Base-by-base conservation (phyloP, 2,888 invertebrate species). In the Drosophila gaucha region DNA sequence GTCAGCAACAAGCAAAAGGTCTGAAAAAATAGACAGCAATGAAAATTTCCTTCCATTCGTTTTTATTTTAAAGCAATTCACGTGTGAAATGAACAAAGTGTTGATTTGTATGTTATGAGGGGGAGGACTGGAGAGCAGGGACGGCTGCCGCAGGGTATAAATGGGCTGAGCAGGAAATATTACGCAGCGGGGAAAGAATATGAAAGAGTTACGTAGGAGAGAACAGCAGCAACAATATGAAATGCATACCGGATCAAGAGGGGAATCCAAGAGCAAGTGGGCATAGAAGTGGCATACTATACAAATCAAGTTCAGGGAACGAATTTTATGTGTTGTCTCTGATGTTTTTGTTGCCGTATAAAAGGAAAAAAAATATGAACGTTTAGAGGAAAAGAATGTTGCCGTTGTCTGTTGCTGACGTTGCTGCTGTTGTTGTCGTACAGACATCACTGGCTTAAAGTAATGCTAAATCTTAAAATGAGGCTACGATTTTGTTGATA, bases 11-110 rank as follows among this genome's bases (percentile, higher is more conserved):
- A 49, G 50, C 52, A 57, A 47, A 59, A 54, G 43, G 43, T 51
- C 62, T 65, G 65, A 67, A 80, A 83, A 80, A 86, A 80, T 74
- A 80, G 67, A 56, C 75, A 54, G 52, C 47, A 65, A 64, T 52
- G 57, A 75, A 75, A 62, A 78, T 73, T 62, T 67, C 28, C 49
- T 54, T 59, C 55, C 30, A 51, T 63, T 68, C 59, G 55, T 26
- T 63, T 63, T 80, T 63, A 51, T 76, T 78, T 74, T 70, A 63
- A 64, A 78, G 66, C 74, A 82, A 85, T 83, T 83, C 82, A 87
- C 85, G 83, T 87, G 82, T 83, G 82, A 83, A 83, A 82, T 80
- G 78, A 87, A 80, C 78, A 85, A 83, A 76, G 82, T 87, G 85
- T 80, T 85, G 85, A 87, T 75, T 67, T 80, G 68, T 70, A 66